Percentiles rank a stretch among this genome's conserved stretches.
Evolutionary conservation across 1,140 invertebrate genomes (phyloP).

Genomic region (Octopus sinensis): DNA sequence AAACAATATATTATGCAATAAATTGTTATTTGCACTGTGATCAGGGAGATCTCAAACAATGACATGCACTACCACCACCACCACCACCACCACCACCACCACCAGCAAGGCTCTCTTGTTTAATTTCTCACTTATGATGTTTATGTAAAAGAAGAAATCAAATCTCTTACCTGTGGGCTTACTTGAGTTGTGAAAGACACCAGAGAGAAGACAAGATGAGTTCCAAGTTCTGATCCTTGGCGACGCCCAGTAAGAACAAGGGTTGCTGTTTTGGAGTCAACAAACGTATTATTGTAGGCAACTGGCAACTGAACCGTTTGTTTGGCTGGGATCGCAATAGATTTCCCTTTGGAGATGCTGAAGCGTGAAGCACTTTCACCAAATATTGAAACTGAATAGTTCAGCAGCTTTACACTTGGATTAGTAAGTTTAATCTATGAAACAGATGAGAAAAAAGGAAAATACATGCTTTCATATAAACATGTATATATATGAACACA

Average conservation of each 20-base stretch:
- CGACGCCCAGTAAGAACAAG: slow-evolving; percentile 52
- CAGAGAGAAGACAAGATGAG: slow-evolving; percentile 53
- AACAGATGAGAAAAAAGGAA: not conserved
- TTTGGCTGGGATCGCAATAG: slow-evolving; percentile 46
- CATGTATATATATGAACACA: too few species aligned
- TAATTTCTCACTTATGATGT: too few species aligned
- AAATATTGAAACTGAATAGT: slow-evolving; percentile 52
- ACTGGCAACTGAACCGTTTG: slow-evolving; percentile 46
- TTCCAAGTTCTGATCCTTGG: slow-evolving; percentile 44
- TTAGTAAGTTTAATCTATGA: slow-evolving; percentile 55
- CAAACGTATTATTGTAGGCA: slow-evolving; percentile 52
- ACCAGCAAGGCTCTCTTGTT: too few species aligned
- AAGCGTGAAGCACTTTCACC: slow-evolving; percentile 53
- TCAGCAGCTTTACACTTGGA: slow-evolving; percentile 50
- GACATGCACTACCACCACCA: too few species aligned
- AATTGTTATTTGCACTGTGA: too few species aligned
- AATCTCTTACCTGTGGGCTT: slow-evolving; percentile 45
- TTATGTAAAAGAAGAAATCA: not conserved
- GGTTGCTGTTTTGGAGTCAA: slow-evolving; percentile 52
- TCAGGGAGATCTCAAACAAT: too few species aligned
- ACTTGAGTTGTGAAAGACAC: slow-evolving; percentile 51
- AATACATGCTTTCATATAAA: not conserved
- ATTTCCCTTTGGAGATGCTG: slow-evolving; percentile 47
- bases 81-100: too few species aligned
- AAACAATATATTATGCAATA: too few species aligned